phyloP scores from a whole-genome alignment of 2,113 vertebrate species.

The Lutjanus erythropterus region DNA sequence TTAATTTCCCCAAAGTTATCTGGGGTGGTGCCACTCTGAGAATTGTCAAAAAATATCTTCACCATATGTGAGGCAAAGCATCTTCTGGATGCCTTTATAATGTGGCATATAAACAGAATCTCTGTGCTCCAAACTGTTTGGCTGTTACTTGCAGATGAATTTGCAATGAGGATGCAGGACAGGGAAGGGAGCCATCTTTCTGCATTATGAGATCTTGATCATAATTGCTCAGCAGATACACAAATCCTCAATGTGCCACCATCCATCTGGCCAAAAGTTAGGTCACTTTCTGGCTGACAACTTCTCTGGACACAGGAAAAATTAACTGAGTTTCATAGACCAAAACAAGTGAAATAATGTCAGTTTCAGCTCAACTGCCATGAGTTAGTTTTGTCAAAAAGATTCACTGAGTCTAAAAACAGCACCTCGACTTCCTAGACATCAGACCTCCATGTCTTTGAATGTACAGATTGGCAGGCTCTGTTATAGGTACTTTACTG shows the following conservation, averaged over 20 bases:
- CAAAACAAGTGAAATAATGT: neutral
- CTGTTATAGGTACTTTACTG: neutral
- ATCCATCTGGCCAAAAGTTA: slow-evolving; percentile 25
- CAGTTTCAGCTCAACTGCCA: neutral
- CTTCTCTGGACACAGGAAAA: neutral
- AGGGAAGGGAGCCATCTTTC: slow-evolving; percentile 24
- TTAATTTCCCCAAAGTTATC: neutral
- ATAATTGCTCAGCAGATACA: slow-evolving; percentile 40
- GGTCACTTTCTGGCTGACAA: slow-evolving; percentile 8
- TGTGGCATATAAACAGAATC: neutral
- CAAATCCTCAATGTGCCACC: slow-evolving; percentile 10
- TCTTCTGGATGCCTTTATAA: neutral
- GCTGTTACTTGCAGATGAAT: slow-evolving; percentile 13
- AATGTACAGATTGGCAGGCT: neutral
- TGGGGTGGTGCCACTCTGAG: neutral
- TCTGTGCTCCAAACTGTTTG: slow-evolving; percentile 7
- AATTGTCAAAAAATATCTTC: neutral
- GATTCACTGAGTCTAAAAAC: neutral
- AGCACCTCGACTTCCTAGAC: neutral
- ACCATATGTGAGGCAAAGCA: slow-evolving; percentile 5
- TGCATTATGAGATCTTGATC: slow-evolving; percentile 38
- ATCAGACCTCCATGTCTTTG: neutral
- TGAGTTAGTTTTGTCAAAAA: neutral
- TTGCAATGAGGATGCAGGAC: slow-evolving; percentile 10
- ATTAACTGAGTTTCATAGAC: neutral